Conservation (phyloP, 2,888 invertebrate species). For the Tipula unca region DNA sequence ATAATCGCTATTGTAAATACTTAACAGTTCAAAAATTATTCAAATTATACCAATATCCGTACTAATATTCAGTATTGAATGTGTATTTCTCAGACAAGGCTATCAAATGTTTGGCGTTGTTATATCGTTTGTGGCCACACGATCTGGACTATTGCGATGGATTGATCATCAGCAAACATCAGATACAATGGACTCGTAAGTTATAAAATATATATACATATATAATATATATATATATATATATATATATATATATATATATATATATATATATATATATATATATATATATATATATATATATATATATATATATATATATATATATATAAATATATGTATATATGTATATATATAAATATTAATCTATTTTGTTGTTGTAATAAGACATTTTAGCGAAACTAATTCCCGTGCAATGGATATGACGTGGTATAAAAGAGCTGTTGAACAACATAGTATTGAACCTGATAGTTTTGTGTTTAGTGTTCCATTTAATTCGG, state of each 20-base stretch:
- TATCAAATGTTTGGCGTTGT: slow-evolving; percentile 79
- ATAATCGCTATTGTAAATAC: not conserved
- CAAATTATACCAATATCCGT: not conserved
- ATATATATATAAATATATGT: too few relatives aligned
- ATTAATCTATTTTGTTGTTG: not conserved
- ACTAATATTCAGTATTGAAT: not conserved
- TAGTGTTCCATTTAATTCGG: slow-evolving; percentile 50
- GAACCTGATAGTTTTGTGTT: slow-evolving; percentile 87
- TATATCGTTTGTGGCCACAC: slow-evolving; percentile 80
- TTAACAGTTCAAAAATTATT: not conserved
- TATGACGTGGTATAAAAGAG: slow-evolving; percentile 82
- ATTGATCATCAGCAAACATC: slow-evolving; percentile 58
- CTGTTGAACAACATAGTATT: slow-evolving; percentile 79
- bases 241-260: too few relatives aligned
- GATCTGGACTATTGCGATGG: slow-evolving; percentile 84
- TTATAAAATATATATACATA: slow-evolving; percentile 28
- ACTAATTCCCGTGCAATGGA: slow-evolving; percentile 74
- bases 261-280: too few relatives aligned
- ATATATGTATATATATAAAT: too few relatives aligned
- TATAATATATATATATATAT: too few relatives aligned
- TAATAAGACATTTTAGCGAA: slow-evolving; percentile 68
- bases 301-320: too few relatives aligned
- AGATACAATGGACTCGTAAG: slow-evolving; percentile 61
- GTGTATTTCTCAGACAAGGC: slow-evolving; percentile 64
- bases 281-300: too few relatives aligned